These are phyloP conservation scores for Danaus chrysippus DNA, from an alignment of 2,888 invertebrate genomes.

Conservation along the genomic window DNA sequence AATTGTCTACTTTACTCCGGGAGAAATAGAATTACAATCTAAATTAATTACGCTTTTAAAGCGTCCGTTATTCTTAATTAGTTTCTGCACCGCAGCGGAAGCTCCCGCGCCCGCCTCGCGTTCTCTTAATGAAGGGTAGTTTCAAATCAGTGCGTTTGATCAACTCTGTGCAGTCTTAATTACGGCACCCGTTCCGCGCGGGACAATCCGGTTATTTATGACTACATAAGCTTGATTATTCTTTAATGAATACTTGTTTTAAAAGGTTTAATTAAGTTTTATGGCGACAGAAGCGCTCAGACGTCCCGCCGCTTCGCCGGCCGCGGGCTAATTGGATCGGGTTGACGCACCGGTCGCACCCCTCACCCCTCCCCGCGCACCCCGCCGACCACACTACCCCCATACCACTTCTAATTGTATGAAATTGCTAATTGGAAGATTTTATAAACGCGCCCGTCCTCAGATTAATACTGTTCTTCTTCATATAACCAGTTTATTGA, in stretches of 20 bases:
- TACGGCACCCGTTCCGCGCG: constrained; percentile 77
- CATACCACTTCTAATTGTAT: constrained; percentile 74
- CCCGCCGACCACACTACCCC: constrained; percentile 40
- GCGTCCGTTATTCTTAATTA: constrained; percentile 80
- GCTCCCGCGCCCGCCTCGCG: constrained; percentile 61
- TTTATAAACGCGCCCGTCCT: constrained; percentile 76
- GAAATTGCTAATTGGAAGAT: constrained; percentile 79
- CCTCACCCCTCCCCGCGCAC: constrained; percentile 43
- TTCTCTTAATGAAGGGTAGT: constrained; percentile 79
- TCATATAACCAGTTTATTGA: background rate
- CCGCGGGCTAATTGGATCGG: constrained; percentile 79
- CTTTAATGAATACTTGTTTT: constrained; percentile 81
- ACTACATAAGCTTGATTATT: constrained; percentile 81
- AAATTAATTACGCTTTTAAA: constrained; percentile 80
- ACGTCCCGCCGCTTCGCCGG: constrained; percentile 74
- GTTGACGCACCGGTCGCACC: constrained; percentile 68
- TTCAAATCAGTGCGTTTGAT: constrained; percentile 80
- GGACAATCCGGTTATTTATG: constrained; percentile 80
- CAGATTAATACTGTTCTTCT: constrained; percentile 52
- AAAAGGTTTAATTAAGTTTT: constrained; percentile 81
- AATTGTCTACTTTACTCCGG: constrained; percentile 77
- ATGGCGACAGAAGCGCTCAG: constrained; percentile 75
- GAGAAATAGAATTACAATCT: constrained; percentile 80
- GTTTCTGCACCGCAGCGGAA: constrained; percentile 79
- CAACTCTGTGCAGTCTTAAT: constrained; percentile 80